Conservation (phyloP, 2,888 invertebrate genomes). For the Eurois occulta region DNA sequence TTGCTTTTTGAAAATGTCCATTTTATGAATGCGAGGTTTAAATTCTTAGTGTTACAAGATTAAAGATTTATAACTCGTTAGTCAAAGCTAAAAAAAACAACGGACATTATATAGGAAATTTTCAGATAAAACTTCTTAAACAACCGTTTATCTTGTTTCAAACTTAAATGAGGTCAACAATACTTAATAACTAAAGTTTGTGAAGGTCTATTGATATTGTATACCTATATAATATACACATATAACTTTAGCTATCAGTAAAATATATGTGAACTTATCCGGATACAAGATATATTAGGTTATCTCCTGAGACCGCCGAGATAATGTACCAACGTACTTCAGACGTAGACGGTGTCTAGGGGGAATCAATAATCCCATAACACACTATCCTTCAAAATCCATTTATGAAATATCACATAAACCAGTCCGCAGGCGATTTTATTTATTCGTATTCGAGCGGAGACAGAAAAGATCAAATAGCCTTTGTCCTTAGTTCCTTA, state of each 20-base stretch:
- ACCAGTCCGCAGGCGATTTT: constrained; percentile 83
- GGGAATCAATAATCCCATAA: constrained; percentile 84
- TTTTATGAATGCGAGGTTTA: constrained; percentile 27
- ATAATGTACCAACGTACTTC: constrained; percentile 75
- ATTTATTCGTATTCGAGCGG: constrained; percentile 83
- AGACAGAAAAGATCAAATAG: constrained; percentile 88
- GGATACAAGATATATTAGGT: constrained; percentile 72
- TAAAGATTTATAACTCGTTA: constrained; percentile 13
- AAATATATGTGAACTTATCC: constrained; percentile 64
- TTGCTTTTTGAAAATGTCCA: constrained; percentile 65
- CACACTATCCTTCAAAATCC: constrained; percentile 85
- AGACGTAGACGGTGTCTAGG: constrained; percentile 72
- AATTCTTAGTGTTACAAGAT: constrained; percentile 12
- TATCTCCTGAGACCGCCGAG: constrained; percentile 74
- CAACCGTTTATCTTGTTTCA: constrained; percentile 22
- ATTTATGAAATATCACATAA: constrained; percentile 88
- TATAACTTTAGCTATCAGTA: constrained; percentile 36
- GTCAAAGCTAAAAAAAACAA: constrained; percentile 6
- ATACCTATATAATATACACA: neutral
- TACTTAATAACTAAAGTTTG: constrained; percentile 21
- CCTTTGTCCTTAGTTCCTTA: constrained; percentile 85
- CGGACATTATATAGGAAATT: neutral
- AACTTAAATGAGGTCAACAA: constrained; percentile 37
- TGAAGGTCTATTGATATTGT: neutral
- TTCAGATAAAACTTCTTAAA: constrained; percentile 9